phyloP scores from a whole-genome alignment of 1,140 invertebrate genomes.

The Heliconius nattereri region DNA sequence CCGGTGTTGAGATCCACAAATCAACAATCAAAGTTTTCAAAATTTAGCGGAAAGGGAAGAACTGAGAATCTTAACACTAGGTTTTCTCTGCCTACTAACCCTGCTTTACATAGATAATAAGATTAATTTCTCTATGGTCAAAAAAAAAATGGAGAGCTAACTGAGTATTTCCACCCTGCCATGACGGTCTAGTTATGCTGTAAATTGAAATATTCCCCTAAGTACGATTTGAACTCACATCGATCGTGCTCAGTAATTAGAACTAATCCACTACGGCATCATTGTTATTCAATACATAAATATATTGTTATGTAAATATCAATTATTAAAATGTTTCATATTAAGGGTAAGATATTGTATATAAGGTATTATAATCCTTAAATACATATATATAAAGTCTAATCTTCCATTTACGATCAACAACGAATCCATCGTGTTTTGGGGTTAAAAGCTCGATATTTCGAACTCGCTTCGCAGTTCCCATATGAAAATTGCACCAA shows the following conservation, averaged over 20 bases:
- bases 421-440: not conserved
- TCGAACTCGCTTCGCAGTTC: constrained; percentile 1
- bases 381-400: not conserved
- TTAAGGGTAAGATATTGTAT: not conserved
- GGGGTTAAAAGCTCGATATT: constrained; percentile 11
- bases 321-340: not conserved
- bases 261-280: not conserved
- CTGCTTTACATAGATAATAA: no score
- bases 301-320: constrained; percentile 7
- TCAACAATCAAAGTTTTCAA: no score
- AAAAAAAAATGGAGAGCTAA: no score
- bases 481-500: constrained; percentile 13
- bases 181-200: no score
- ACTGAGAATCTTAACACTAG: no score
- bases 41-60: no score
- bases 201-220: no score
- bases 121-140: no score
- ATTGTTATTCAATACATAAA: not conserved
- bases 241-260: not conserved
- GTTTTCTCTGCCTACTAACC: no score
- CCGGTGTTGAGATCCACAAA: no score
- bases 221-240: not conserved
- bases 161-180: no score
- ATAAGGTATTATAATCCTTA: not conserved
- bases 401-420: not conserved